phyloP scores from a whole-genome alignment of 2,888 invertebrate species.

The Nomada fucata region DNA sequence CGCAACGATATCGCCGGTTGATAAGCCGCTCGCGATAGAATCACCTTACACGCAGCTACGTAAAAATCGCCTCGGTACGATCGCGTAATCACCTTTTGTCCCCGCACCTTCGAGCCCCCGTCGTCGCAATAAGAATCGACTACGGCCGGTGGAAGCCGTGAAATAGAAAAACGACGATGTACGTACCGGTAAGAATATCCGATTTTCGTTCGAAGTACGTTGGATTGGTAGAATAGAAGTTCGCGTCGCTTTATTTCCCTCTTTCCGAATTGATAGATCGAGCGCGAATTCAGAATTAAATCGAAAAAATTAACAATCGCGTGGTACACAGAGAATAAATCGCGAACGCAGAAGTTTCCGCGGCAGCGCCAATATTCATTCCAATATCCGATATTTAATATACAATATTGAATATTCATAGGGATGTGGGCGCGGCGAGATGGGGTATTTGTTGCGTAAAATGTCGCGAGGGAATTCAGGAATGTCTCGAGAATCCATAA shows the following conservation, averaged over 20 bases:
- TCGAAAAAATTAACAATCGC: no score
- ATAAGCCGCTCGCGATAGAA: conserved; percentile 57
- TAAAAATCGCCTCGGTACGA: conserved; percentile 52
- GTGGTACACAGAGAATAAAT: no score
- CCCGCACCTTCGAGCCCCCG: neutral
- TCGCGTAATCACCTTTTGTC: conserved; percentile 27
- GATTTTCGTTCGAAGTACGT: neutral
- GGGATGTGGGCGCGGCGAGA: no score
- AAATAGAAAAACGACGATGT: neutral
- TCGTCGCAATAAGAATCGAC: conserved; percentile 21
- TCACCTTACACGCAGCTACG: conserved; percentile 48
- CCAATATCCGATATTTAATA: no score
- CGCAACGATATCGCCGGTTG: conserved; percentile 53
- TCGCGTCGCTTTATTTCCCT: no score
- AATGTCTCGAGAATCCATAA: conserved; percentile 1
- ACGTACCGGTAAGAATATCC: neutral
- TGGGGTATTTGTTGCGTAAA: neutral
- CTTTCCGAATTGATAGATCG: no score
- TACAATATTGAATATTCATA: no score
- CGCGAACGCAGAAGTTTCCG: no score
- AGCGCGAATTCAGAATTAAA: no score
- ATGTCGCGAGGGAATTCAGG: neutral
- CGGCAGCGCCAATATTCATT: no score
- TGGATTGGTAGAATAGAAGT: neutral
- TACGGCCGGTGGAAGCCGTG: neutral